Base-by-base conservation (phyloP, 2,113 vertebrate species). In the Empidonax traillii region DNA sequence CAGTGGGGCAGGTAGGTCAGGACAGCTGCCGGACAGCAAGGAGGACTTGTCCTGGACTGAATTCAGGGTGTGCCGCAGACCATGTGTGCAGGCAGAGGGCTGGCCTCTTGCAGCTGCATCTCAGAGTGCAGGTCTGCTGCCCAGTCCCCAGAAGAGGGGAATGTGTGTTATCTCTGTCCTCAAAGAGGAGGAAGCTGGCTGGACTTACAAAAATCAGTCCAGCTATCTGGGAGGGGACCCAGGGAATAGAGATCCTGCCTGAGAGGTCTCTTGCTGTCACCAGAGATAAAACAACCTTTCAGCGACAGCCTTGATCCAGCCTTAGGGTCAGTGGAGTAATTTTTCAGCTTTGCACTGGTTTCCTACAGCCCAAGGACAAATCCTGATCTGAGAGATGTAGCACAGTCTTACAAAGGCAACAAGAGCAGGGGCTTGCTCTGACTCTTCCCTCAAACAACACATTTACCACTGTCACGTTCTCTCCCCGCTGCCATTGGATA, bases 71-170 rank as follows among this genome's bases (percentile, higher is more conserved):
- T 35, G 25, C 24, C 3, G 8, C 44, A 69, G 67, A 39, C 24
- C 22, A 3, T 31, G 30, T 72, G 59, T 73, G 75, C 53, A 28
- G 66, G 37, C 1, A 0, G n/a, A 8, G 65, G 61, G 75, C 61
- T 82, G 61, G 35, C 15, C 53, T 39, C 3, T 33, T 67, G 33
- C 43, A 66, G 22, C 12, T 65, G 39, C 28, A 7, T 37, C 55
- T 46, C 22, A 28, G 16, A 82, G 71, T 33, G 35, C 3, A 1
- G 49, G n/a, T 82, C 41, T 77, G 53, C 39, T 85, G 51, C 12
- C 44, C 6, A 0, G 0, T 66, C 41, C 33, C 41, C 51, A n/a
- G 16, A 61, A 46, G 37, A 77, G 43, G 14, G 8, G 11, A 1
- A 43, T 27, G 4, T 39, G 37, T 68, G 28, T 49, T 3, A 5